phyloP scores from a whole-genome alignment of 92 coral and sea anemone genomes.

The Pocillopora meandrina region DNA sequence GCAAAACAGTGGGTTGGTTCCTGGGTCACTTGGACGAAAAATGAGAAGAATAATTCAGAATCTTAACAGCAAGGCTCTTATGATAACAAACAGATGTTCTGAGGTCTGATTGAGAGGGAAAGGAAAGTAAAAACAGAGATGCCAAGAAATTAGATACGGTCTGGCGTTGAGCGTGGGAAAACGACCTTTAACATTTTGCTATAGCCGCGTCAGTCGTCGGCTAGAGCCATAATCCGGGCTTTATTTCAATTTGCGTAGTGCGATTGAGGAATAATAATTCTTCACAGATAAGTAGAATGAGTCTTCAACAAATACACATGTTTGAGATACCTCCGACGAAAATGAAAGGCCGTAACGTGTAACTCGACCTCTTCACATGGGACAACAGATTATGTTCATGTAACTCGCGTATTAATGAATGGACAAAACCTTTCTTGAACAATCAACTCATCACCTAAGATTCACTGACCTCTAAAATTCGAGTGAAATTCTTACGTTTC shows the following conservation, averaged over 20 bases:
- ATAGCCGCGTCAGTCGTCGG: slow-evolving; percentile 16
- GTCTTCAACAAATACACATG: background rate
- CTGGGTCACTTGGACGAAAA: background rate
- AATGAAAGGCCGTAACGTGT: background rate
- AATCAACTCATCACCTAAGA: background rate
- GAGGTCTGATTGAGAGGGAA: slow-evolving; percentile 36
- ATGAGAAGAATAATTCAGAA: background rate
- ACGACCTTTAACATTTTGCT: slow-evolving; percentile 50
- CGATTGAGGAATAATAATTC: background rate
- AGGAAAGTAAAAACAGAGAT: slow-evolving; percentile 9
- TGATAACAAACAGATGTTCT: slow-evolving; percentile 20
- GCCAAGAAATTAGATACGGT: slow-evolving; percentile 46
- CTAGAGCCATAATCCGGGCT: slow-evolving; percentile 30
- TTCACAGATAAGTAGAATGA: background rate
- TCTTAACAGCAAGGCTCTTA: slow-evolving; percentile 5
- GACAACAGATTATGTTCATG: background rate
- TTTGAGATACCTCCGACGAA: slow-evolving; percentile 1
- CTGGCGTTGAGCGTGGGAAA: slow-evolving; percentile 62
- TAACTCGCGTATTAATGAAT: background rate
- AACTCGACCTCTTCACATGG: background rate
- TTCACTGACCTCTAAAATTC: background rate
- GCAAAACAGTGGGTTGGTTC: background rate
- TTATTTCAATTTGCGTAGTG: slow-evolving; percentile 40
- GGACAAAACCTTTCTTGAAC: background rate
- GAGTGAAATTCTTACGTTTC: background rate